Evolutionary conservation across 1,140 invertebrate genomes (phyloP).

Genomic region (Araneus ventricosus): DNA sequence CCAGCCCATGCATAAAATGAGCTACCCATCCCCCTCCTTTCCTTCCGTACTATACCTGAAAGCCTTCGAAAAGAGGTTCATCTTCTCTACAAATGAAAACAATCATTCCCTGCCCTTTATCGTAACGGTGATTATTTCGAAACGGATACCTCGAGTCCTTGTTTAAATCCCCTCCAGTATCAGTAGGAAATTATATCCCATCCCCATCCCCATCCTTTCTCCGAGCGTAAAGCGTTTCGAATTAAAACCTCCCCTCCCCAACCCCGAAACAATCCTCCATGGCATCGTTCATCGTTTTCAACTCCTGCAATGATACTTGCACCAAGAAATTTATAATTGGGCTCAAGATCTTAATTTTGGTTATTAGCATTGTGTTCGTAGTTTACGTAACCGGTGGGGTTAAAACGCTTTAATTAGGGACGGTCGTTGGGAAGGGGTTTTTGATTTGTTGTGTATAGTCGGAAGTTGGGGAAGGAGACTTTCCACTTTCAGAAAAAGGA

Average conservation of each 20-base stretch:
- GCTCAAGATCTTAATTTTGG: conserved; percentile 45
- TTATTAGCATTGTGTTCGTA: conserved; percentile 53
- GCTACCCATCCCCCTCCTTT: background rate
- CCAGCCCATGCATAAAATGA: conserved; percentile 19
- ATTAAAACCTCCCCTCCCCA: background rate
- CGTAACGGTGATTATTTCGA: conserved; percentile 18
- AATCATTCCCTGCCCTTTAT: conserved; percentile 2
- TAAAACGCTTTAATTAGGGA: conserved; percentile 36
- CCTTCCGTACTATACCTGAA: background rate
- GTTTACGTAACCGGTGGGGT: conserved; percentile 7
- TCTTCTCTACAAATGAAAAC: conserved; percentile 42
- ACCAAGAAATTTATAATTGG: conserved; percentile 63
- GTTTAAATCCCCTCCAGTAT: conserved; percentile 7
- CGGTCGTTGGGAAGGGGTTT: background rate
- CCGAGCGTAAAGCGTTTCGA: background rate
- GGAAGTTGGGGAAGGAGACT: background rate
- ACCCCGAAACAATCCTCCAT: background rate
- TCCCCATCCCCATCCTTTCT: background rate
- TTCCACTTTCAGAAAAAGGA: background rate
- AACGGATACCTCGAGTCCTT: conserved; percentile 18
- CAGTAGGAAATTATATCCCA: conserved; percentile 25
- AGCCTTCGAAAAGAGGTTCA: background rate
- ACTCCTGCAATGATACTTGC: conserved; percentile 37
- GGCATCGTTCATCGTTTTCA: conserved; percentile 6
- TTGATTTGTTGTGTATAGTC: conserved; percentile 10